Conservation (phyloP, 2,888 invertebrate genomes). For the Linyphia triangularis region DNA sequence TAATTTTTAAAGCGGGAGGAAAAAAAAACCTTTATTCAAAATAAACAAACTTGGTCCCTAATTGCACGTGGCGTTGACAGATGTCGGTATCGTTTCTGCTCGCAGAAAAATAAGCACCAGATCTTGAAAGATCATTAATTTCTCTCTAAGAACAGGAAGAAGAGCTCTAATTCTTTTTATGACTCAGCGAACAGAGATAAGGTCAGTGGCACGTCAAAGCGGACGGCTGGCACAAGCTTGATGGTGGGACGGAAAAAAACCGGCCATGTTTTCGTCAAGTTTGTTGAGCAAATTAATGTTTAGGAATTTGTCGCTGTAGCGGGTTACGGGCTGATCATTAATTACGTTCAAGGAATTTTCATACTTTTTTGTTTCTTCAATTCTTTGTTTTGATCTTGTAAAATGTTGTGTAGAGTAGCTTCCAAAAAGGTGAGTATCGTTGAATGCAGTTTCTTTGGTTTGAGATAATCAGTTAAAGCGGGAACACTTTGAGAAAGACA, state of each 20-base stretch:
- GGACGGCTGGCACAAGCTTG: neutral
- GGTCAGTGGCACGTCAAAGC: slow-evolving; percentile 21
- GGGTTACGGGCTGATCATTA: neutral
- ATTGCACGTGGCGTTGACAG: slow-evolving; percentile 59
- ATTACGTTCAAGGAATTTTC: neutral
- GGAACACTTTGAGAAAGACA: no score
- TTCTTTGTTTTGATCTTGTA: no score
- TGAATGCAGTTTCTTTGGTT: no score
- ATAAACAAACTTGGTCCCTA: slow-evolving; percentile 37
- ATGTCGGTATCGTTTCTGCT: slow-evolving; percentile 6
- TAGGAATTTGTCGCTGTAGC: neutral
- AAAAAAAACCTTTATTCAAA: slow-evolving; percentile 32
- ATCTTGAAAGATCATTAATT: slow-evolving; percentile 59
- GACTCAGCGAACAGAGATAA: slow-evolving; percentile 16
- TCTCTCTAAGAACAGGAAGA: neutral
- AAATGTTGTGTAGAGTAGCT: no score
- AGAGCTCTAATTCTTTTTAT: neutral
- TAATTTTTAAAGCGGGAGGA: neutral
- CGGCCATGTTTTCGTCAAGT: neutral
- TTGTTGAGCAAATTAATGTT: neutral
- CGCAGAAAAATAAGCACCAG: slow-evolving; percentile 41
- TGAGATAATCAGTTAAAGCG: no score
- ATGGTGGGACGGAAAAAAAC: neutral
- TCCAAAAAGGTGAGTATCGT: no score
- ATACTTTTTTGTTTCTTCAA: no score